These are phyloP conservation scores for Vireo altiloquus DNA, from an alignment of 2,113 vertebrate genomes.

Conservation along the genomic window DNA sequence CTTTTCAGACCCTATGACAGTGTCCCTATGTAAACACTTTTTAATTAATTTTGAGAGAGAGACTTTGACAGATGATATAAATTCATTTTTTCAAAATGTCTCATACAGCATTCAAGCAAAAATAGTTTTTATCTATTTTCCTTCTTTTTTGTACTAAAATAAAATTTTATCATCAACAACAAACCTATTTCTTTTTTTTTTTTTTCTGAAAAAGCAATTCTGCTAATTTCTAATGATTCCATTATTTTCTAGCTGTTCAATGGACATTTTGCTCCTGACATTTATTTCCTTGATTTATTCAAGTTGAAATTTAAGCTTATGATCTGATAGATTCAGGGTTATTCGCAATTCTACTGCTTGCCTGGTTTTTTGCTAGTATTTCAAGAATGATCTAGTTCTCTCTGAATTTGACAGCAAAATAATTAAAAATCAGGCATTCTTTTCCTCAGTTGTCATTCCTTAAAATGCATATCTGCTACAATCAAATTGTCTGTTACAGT, in stretches of 20 bases:
- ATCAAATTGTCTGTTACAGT: not conserved
- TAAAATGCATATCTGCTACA: not conserved
- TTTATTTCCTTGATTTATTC: not conserved
- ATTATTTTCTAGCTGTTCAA: not conserved
- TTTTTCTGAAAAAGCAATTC: not conserved
- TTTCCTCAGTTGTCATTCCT: not conserved
- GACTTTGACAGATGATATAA: not conserved
- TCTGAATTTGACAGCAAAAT: not conserved
- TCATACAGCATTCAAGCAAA: not conserved
- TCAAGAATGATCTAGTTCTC: not conserved
- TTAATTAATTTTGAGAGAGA: slow-evolving; percentile 4
- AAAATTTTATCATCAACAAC: not conserved
- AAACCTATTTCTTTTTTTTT: not conserved
- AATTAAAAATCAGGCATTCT: not conserved
- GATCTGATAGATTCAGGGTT: not conserved
- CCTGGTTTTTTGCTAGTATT: not conserved
- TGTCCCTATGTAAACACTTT: not conserved
- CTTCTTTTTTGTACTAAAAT: not conserved
- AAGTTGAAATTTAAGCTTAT: not conserved
- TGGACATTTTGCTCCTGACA: not conserved
- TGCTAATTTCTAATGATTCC: not conserved
- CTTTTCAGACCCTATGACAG: not conserved
- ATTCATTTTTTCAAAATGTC: not conserved
- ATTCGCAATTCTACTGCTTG: not conserved
- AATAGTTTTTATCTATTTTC: not conserved